These are phyloP conservation scores for Cephus pulcher DNA, from an alignment of 2,888 invertebrate genomes.

Conservation along the genomic window DNA sequence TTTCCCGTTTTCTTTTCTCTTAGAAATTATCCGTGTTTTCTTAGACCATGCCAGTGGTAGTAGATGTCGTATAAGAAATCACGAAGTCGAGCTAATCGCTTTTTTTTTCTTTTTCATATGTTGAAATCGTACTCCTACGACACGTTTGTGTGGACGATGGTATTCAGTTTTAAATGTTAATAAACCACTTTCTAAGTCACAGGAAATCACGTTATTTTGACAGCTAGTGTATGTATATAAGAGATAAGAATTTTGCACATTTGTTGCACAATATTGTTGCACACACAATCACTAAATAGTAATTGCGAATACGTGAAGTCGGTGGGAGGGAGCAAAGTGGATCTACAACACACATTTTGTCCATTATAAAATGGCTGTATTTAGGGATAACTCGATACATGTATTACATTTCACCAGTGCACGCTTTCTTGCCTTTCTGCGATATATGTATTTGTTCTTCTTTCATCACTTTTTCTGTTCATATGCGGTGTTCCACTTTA, in stretches of 20 bases:
- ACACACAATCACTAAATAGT: no score
- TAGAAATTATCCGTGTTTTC: background rate
- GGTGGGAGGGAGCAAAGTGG: background rate
- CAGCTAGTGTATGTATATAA: no score
- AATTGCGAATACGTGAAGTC: no score
- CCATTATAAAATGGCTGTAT: constrained; percentile 67
- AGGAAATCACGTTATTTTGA: constrained; percentile 5
- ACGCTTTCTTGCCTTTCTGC: constrained; percentile 46
- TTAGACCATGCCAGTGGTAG: constrained; percentile 11
- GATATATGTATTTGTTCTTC: constrained; percentile 23
- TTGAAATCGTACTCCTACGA: constrained; percentile 3
- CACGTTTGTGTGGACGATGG: constrained; percentile 40
- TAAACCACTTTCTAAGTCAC: constrained; percentile 58
- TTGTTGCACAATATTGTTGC: no score
- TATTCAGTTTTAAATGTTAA: constrained; percentile 51
- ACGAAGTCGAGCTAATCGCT: no score
- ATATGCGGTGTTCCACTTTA: constrained; percentile 14
- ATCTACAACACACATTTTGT: constrained; percentile 24
- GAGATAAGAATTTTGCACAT: no score
- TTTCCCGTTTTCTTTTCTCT: background rate
- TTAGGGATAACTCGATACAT: constrained; percentile 63
- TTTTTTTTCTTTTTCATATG: background rate
- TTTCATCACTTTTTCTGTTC: no score
- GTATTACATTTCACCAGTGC: constrained; percentile 60
- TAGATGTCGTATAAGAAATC: background rate